phyloP scores from a whole-genome alignment of 2,113 vertebrate genomes.

The Amphiprion percula region DNA sequence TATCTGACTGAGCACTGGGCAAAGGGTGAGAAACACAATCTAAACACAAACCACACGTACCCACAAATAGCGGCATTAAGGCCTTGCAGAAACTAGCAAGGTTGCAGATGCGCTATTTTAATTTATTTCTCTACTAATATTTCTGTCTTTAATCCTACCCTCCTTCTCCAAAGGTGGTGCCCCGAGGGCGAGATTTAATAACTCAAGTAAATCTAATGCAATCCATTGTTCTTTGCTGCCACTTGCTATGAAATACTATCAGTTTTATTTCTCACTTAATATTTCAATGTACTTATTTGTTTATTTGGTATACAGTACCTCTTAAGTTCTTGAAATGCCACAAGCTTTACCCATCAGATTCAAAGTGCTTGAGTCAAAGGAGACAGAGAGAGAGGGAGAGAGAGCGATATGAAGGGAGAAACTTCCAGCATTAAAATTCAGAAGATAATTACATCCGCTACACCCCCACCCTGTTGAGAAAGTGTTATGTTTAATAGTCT shows the following conservation, averaged over 20 bases:
- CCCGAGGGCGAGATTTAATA: constrained; percentile 54
- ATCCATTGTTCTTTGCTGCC: constrained; percentile 53
- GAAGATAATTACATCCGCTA: constrained; percentile 88
- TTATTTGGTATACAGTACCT: constrained; percentile 68
- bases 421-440: constrained; percentile 88
- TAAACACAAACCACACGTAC: constrained; percentile 15
- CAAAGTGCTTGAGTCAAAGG: constrained; percentile 82
- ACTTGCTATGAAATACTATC: constrained; percentile 48
- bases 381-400: constrained; percentile 56
- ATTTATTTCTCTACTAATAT: constrained; percentile 33
- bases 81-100: constrained; percentile 3
- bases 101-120: constrained; percentile 13
- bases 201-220: constrained; percentile 57
- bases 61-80: constrained; percentile 2
- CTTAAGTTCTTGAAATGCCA: constrained; percentile 78
- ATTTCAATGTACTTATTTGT: constrained; percentile 48
- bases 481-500: constrained; percentile 90
- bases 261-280: constrained; percentile 63
- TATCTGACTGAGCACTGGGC: constrained; percentile 8
- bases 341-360: constrained; percentile 82
- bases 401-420: constrained; percentile 61
- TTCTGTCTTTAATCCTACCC: constrained; percentile 48
- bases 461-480: constrained; percentile 86
- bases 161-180: constrained; percentile 39
- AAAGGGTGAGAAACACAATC: neutral